Evolutionary conservation across 1,140 invertebrate genomes (phyloP), one percentile per base, ranked within the genome.

Genomic region (Macrobrachium nipponense): DNA sequence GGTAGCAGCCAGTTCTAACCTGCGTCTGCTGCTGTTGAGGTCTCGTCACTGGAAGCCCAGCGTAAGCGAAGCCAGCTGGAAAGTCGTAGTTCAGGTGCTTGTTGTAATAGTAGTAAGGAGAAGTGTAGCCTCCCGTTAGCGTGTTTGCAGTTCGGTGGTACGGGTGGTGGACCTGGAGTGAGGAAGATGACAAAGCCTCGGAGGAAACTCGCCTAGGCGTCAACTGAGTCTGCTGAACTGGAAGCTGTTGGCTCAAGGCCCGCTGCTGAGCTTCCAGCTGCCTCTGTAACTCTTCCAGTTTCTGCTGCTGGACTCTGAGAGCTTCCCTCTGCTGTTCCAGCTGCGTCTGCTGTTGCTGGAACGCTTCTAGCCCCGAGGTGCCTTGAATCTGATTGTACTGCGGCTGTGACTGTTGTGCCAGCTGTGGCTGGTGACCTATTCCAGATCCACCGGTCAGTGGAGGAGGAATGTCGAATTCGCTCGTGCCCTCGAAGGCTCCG

Each of bases 401-500:
- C n/a, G n/a, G n/a, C 64, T 88, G 78, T 15, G 64, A 15, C 23
- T 86, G 82, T 61, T 86, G 87, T 70, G 64, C 59, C 80, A 43
- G 77, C 44, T 87, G 80, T 15, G 61, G 66, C 11, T 77, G 78
- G 17, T 66, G 17, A 23, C 44, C 36, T 12, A 66, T 44, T 17
- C 60, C 27, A 14, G 70, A 18, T 7, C 27, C 43, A 72, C 72
- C 36, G 18, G 51, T 36, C 23, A 88, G 27, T 23, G 84, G 79
- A 10, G 87, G 87, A 27, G 83, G 82, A 10, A 86, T 75, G 12
- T 80, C 85, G 78, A 80, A 78, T 61, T 86, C 70, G 23, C 23
- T 62, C 0, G 88, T 87, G 44, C 88, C 88, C 64, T 89, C 88
- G 11, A 89, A 81, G 58, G 88, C 77, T 12, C 77, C 88, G 5